Evolutionary conservation across 2,113 vertebrate species (phyloP), one percentile per base, ranked within the genome.

Genomic region (Microcebus griseorufus): DNA sequence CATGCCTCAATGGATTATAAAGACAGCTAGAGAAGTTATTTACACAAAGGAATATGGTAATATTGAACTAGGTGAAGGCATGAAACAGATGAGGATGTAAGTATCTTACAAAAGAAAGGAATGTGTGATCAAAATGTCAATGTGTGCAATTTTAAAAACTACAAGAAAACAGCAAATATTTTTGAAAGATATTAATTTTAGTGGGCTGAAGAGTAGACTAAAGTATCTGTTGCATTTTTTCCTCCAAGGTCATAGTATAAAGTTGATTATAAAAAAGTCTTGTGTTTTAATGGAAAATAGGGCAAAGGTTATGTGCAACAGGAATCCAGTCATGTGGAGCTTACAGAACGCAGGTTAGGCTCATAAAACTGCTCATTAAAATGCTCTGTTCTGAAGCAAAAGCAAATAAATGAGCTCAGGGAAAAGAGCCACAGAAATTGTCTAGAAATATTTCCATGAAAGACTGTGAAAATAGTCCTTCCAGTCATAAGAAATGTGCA

Each of bases 381-480:
- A 94, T 8, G 48, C 93, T 95, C 92, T 94, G 55, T 93, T 97
- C 90, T 93, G 73, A 97, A 89, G 98, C 83, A 97, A 95, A 96
- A 95, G 84, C 95, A 98, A 98, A 95, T 93, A 53, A 94, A 97
- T 97, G 95, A 97, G 95, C 97, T 97, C 94, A 98, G 95, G 97
- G 76, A 95, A 95, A 93, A 97, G 64, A 86, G 94, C 89, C 96
- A 73, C 93, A 97, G 94, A 96, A 95, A 88, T 8, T 78, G 69
- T 91, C 92, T 85, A 97, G 93, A 95, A 97, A 60, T 75, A 83
- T 93, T 97, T 94, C 96, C 98, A 83, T 95, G 93, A 93, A 93
- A 86, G 96, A 75, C 90, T 37, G 2, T 94, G 89, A 97, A 95
- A 90, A 94, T 27, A 85, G 62, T 69, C 84, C 95, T 93, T 82